Evolutionary conservation across 2,797 vertebrate species (phyloP).

Genomic region (Cheirogaleus major): DNA sequence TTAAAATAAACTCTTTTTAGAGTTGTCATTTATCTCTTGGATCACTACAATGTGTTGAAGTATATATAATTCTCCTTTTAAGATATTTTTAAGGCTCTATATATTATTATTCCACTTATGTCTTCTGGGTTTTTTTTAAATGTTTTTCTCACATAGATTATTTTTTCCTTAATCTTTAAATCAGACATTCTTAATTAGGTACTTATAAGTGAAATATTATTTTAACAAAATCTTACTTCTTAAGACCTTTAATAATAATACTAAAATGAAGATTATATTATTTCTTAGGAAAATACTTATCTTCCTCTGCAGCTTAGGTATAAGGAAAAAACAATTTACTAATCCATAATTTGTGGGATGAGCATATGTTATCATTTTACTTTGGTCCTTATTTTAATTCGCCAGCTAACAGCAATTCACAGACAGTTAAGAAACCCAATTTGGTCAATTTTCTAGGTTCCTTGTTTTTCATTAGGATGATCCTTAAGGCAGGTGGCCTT

Average conservation of each 20-base stretch:
- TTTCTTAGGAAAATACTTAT: background rate
- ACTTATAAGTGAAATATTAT: background rate
- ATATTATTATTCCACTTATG: background rate
- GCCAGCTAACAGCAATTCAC: conserved; percentile 75
- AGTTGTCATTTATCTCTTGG: background rate
- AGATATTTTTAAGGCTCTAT: background rate
- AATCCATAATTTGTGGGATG: background rate
- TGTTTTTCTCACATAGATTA: background rate
- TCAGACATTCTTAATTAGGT: background rate
- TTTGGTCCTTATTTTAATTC: conserved; percentile 41
- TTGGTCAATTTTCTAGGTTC: conserved; percentile 75
- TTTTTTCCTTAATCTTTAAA: conserved; percentile 20
- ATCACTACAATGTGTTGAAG: background rate
- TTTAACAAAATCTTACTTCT: conserved; percentile 44
- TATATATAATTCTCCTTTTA: background rate
- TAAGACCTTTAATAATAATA: background rate
- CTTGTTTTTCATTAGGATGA: conserved; percentile 73
- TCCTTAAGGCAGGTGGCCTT: conserved; percentile 76
- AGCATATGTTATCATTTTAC: background rate
- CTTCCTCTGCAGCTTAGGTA: background rate
- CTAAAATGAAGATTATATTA: conserved; percentile 22
- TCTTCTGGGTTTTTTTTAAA: background rate
- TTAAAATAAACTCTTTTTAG: background rate
- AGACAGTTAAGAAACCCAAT: conserved; percentile 71
- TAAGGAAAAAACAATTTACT: background rate